phyloP scores from a whole-genome alignment of 2,113 vertebrate genomes.

The Candoia aspera region DNA sequence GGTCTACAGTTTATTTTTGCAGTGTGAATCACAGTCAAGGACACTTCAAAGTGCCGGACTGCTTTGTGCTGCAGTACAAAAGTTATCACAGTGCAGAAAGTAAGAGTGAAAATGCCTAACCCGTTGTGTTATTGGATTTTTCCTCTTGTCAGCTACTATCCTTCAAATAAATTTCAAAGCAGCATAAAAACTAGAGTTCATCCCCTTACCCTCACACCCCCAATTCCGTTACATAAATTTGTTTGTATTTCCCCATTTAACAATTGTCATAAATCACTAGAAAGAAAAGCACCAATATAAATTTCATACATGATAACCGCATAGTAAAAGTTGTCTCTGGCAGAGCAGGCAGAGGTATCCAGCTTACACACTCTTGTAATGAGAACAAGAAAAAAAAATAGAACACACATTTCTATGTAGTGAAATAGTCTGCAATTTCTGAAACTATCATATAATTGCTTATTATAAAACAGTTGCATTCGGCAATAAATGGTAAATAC shows the following conservation, averaged over 20 bases:
- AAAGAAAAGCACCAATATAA: conserved; percentile 72
- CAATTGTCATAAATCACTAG: conserved; percentile 64
- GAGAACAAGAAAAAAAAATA: not conserved
- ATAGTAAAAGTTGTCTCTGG: conserved; percentile 37
- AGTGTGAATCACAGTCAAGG: not conserved
- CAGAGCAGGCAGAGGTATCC: conserved; percentile 50
- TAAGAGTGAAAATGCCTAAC: not conserved
- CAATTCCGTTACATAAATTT: conserved; percentile 54
- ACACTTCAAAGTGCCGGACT: conserved; percentile 13
- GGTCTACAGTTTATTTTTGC: not conserved
- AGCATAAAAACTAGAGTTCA: conserved; percentile 32
- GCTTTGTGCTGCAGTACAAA: conserved; percentile 15
- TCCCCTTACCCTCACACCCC: conserved; percentile 38
- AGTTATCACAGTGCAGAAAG: conserved; percentile 20
- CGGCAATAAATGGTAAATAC: conserved; percentile 77
- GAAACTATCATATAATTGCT: conserved; percentile 57
- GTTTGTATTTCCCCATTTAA: conserved; percentile 44
- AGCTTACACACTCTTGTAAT: conserved; percentile 16
- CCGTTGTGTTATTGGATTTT: not conserved
- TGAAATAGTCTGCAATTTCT: conserved; percentile 57
- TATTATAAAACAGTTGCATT: conserved; percentile 81
- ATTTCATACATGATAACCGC: conserved; percentile 50
- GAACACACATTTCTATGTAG: conserved; percentile 37
- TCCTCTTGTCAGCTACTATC: conserved; percentile 39
- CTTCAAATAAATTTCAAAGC: conserved; percentile 52